Evolutionary conservation across 2,888 invertebrate species (phyloP), one percentile per base, ranked within the genome.

Genomic region (Listrodromus nycthemerus): DNA sequence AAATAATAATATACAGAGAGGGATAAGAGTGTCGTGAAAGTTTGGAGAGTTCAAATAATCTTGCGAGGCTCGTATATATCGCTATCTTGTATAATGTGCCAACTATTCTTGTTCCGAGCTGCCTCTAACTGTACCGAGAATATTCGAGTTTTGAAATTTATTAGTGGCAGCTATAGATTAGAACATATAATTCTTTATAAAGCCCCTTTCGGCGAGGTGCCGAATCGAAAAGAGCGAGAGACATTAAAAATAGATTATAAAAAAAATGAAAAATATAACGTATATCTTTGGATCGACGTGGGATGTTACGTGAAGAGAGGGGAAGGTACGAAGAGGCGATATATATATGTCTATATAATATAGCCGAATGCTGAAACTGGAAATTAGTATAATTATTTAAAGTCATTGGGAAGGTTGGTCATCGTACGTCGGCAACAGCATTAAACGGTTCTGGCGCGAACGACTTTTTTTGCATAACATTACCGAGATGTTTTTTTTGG

Each of bases 381-480:
- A 55, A 55, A 55, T 55, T 90, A 89, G 87, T 84, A 77, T 70
- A 61, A 78, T 78, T 67, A 77, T 58, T 63, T 63, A 27, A 24
- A 55, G 76, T 76, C 66, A 45, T 41, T 69, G 58, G 58, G 27
- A 19, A 16, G 52, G 37, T 58, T 67, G 52, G 73, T 85, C 81
- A 27, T 85, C 66, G 82, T 87, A 77, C 77, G 85, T 85, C 77
- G 66, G 67, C 80, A 84, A 83, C 86, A 85, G 83, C 87, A 87
- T 85, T 89, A 85, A 87, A 86, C 87, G 89, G 86, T 87, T 90
- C 89, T 89, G 90, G 89, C 90, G 90, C 87, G 85, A 90, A 88
- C 65, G 89, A 16, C 41, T 61, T 63, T 33, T 10, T 37, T 37
- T 8, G 37, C 37, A 37, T 37, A 37, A n/a, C 10, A 48, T n/a